Conservation (phyloP, 2,888 invertebrate species). For the Machimus atricapillus region DNA sequence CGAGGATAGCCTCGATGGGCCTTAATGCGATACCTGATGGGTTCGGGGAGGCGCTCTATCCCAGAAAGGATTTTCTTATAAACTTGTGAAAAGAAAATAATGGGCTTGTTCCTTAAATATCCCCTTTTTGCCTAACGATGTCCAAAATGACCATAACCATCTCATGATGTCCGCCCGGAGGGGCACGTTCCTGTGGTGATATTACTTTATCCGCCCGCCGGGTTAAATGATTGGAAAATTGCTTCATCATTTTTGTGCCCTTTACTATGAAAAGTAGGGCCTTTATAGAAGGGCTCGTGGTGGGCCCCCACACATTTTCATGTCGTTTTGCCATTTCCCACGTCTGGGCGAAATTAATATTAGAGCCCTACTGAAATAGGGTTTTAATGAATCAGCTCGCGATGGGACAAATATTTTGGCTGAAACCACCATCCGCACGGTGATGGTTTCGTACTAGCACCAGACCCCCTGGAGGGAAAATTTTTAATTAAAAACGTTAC, state of each 20-base stretch:
- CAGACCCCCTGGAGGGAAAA: not conserved
- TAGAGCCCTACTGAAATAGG: not conserved
- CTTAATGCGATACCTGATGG: not conserved
- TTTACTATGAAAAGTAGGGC: not conserved
- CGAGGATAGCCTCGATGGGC: not conserved
- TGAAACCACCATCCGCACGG: not conserved
- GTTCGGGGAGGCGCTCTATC: not conserved
- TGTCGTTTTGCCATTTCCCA: not conserved
- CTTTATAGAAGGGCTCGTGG: not conserved
- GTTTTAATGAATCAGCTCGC: not conserved
- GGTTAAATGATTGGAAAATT: not conserved
- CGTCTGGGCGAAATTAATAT: not conserved
- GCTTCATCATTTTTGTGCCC: not conserved
- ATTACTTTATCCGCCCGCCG: not conserved
- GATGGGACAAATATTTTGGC: not conserved
- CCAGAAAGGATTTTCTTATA: not conserved
- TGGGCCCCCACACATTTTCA: not conserved
- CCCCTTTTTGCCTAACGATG: not conserved
- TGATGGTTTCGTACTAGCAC: not conserved
- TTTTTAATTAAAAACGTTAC: not conserved
- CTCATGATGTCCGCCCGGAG: not conserved
- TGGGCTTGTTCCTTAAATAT: not conserved
- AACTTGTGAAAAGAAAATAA: not conserved
- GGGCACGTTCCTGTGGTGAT: not conserved
- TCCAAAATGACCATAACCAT: not conserved